Conservation (phyloP, 2,888 invertebrate genomes). For the Andrena fulva region DNA sequence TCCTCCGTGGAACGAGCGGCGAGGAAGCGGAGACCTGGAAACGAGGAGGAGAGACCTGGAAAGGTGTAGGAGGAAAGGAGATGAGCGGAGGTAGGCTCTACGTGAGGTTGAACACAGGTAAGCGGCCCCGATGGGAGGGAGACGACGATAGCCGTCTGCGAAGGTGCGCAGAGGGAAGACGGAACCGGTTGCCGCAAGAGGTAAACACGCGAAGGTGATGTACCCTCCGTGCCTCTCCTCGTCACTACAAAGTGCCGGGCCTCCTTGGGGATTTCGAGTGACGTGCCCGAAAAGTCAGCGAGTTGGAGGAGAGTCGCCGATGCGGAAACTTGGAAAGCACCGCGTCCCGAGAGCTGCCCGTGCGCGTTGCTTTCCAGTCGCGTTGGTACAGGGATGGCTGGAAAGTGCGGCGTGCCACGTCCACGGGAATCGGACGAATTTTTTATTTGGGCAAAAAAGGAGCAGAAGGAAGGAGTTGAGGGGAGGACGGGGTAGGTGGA, state of each 20-base stretch:
- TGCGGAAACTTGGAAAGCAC: constrained; percentile 37
- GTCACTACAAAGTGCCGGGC: constrained; percentile 72
- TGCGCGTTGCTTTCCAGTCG: constrained; percentile 1
- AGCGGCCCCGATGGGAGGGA: constrained; percentile 42
- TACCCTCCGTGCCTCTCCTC: constrained; percentile 76
- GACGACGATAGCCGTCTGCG: constrained; percentile 35
- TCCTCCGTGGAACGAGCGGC: constrained; percentile 23
- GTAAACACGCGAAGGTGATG: constrained; percentile 84
- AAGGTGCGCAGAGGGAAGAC: constrained; percentile 59
- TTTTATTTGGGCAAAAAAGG: background rate
- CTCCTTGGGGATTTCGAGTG: constrained; percentile 69
- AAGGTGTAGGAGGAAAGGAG: constrained; percentile 30
- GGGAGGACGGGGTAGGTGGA: background rate
- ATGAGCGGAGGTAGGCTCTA: constrained; percentile 32
- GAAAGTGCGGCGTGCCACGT: too few relatives aligned
- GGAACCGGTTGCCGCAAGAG: constrained; percentile 80
- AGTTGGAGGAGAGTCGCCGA: constrained; percentile 29
- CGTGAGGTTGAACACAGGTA: constrained; percentile 49
- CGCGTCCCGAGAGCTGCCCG: constrained; percentile 10
- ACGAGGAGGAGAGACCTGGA: constrained; percentile 47
- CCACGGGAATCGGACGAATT: background rate
- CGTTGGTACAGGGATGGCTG: background rate
- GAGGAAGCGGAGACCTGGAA: constrained; percentile 37
- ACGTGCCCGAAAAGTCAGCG: constrained; percentile 72
- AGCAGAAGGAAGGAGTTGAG: background rate